A percentile compares a stretch with the other conserved stretches of the same genome.
Evolutionary conservation across 2,113 vertebrate species (phyloP).

Genomic region (Morone chrysops): DNA sequence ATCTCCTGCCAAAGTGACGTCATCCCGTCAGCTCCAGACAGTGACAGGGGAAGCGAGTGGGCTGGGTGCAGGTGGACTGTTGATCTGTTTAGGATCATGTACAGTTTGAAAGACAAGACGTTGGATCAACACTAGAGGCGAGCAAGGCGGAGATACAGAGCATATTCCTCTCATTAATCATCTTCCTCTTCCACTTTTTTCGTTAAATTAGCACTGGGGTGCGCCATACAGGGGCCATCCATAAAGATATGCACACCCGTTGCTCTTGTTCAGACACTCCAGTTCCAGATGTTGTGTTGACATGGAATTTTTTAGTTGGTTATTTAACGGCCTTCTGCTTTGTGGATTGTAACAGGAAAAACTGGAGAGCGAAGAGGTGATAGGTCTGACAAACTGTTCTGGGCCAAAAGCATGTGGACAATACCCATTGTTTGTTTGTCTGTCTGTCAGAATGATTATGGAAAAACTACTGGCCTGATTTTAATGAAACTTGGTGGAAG

Average conservation of each 20-base stretch:
- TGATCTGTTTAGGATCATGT: conserved; percentile 24
- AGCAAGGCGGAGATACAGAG: conserved; percentile 6
- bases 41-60: background rate
- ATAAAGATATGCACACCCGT: background rate
- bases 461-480: no score
- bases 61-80: conserved; percentile 14
- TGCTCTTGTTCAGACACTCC: background rate
- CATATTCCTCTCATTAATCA: background rate
- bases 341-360: background rate
- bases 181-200: background rate
- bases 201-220: background rate
- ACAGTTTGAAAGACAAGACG: conserved; percentile 5
- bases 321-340: background rate
- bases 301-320: background rate
- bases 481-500: no score
- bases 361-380: background rate
- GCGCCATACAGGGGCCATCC: background rate
- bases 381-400: background rate
- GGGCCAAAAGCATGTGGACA: no score
- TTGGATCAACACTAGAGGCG: conserved; percentile 17
- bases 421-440: no score
- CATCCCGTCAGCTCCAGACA: background rate
- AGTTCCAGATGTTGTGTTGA: conserved; percentile 23
- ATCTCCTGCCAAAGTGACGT: conserved; percentile 69
- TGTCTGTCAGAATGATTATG: no score